Evolutionary conservation across 2,113 vertebrate genomes (phyloP), one percentile per base, ranked within the genome.

Genomic region (Scytalopus superciliaris): DNA sequence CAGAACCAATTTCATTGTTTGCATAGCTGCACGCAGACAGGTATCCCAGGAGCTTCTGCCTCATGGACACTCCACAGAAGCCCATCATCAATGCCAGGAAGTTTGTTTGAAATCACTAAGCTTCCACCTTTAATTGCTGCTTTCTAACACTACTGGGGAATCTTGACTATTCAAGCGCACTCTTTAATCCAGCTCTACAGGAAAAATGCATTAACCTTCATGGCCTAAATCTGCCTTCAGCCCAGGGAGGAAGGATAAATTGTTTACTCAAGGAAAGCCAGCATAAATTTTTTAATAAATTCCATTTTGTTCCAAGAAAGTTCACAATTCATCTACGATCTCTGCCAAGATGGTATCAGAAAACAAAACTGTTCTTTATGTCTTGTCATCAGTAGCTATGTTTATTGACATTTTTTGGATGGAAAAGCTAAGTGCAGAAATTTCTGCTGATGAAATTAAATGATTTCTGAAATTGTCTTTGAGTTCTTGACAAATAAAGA

Each of bases 251-350:
- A 95, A 92, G 77, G 97, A 97, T 97, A 98, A 98, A 98, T 96
- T 97, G 97, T 98, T 98, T 98, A 98, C 96, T 91, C 95, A 98
- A 96, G 95, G 96, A 98, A 97, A 98, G 96, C 97, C 98, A 97
- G 98, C 97, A 98, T 98, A 98, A 98, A 98, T 99, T 98, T 99
- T 98, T 98, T 98, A 98, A 99, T 98, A 98, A 98, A 98, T 98
- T 98, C 97, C 94, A 98, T 98, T 99, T 98, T 98, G 95, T 98
- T 97, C 88, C 97, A 98, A 98, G 97, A 98, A 98, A 97, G 96
- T 91, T 97, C 97, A 98, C 97, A 98, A 99, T 98, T 98, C 96
- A 98, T 98, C 98, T 98, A 97, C 1, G 50, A 97, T 97, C 62
- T 92, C 91, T 96, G 96, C 96, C 84, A 90, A 93, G 70, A 89